Percentiles rank a stretch among this genome's conserved stretches.
Evolutionary conservation across 2,113 vertebrate genomes (phyloP).

Genomic region (Aramus guarauna): DNA sequence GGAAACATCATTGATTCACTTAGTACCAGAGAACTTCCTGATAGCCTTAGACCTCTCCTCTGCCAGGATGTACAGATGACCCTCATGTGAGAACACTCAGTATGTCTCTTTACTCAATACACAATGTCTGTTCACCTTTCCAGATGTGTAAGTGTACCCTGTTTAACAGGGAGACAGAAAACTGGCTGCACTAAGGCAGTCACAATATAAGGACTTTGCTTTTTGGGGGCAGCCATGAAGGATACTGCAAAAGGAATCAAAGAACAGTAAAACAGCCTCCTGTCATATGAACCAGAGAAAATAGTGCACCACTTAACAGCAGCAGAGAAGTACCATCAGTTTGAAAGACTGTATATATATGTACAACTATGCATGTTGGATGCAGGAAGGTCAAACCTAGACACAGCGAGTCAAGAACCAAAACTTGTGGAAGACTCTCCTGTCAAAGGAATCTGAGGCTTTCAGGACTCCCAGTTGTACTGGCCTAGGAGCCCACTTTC

Average conservation of each 20-base stretch:
- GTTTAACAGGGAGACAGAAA: background rate
- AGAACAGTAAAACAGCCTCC: background rate
- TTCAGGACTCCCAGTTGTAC: background rate
- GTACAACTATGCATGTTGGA: background rate
- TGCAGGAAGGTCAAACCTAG: background rate
- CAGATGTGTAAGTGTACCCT: background rate
- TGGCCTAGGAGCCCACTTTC: background rate
- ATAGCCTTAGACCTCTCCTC: background rate
- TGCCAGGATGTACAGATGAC: background rate
- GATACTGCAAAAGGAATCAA: background rate
- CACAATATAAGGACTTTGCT: background rate
- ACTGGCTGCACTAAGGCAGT: background rate
- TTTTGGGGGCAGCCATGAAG: background rate
- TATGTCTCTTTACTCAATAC: background rate
- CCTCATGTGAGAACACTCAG: background rate
- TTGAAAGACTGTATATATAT: background rate
- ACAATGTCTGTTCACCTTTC: background rate
- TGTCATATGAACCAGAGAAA: background rate
- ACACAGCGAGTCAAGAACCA: background rate
- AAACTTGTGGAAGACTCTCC: background rate
- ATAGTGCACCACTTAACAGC: background rate
- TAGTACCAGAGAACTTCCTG: background rate
- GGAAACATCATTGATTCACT: background rate
- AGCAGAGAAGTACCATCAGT: background rate
- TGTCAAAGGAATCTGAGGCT: background rate